Base-by-base conservation (phyloP, 2,797 vertebrate genomes). In the Tympanoctomys barrerae region DNA sequence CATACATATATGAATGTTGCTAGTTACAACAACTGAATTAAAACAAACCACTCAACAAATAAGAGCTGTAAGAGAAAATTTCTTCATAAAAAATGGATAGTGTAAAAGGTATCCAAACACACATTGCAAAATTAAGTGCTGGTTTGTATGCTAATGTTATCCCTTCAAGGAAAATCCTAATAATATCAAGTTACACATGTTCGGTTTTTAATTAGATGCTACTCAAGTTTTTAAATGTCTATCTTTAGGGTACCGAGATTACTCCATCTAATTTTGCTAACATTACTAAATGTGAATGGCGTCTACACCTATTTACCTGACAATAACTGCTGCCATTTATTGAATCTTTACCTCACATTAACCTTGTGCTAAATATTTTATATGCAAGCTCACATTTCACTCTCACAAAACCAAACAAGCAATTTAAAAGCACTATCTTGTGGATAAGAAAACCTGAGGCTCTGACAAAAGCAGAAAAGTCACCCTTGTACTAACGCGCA, bases 81-180 rank as follows among this genome's bases (percentile, higher is more conserved):
- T 39, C 46, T 92, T 94, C 88, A 90, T 57, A 52, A 83, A 96
- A 97, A 79, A 70, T 46, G 82, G 90, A 88, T 28, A 89, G 66
- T 79, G 87, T 42, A 91, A 80, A 95, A 89, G 31, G 77, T 61
- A 95, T 75, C 80, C 49, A 64, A 92, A 95, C 33, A 94, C 36
- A 94, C 10, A 68, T 0, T 64, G 52, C 14, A 89, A 82, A 90
- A 90, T 93, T 92, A 96, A 89, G n/a, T 83, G 80, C 89, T 96
- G 62, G 36, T 96, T 57, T 96, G 18, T 95, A 95, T 86, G 84
- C 57, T 96, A 94, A 95, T 94, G 86, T 89, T 89, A 90, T 54
- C 42, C 68, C 91, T 97, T 95, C 78, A 91, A 95, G 84, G 89
- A 95, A 96, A 96, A 96, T 86, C 5, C 87, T 90, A 96, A 95